These are phyloP conservation scores for Scaptomyza cyrtandrae DNA, from an alignment of 2,888 invertebrate genomes.

Conservation along the genomic window DNA sequence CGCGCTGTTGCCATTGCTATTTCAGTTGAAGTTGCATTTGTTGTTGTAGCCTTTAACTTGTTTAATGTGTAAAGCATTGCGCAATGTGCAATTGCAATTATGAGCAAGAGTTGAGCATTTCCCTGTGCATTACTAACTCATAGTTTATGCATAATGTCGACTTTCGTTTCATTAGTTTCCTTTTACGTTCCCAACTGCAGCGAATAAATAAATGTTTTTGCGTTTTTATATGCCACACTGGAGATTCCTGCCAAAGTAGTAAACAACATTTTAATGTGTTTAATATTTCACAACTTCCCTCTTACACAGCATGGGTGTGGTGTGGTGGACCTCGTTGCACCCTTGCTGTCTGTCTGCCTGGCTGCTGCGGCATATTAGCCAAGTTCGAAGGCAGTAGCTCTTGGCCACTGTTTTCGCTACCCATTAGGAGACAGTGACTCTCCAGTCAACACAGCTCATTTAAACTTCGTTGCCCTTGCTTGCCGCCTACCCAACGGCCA, in stretches of 20 bases:
- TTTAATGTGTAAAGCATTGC: constrained; percentile 30
- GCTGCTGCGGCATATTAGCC: constrained; percentile 48
- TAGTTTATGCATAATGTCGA: constrained; percentile 65
- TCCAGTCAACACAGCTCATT: constrained; percentile 66
- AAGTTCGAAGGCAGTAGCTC: constrained; percentile 52
- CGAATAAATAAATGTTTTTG: constrained; percentile 57
- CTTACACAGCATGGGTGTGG: not conserved
- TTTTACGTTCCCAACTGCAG: constrained; percentile 40
- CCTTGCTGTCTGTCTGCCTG: not conserved
- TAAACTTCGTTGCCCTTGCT: constrained; percentile 59
- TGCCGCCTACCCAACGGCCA: constrained; percentile 24
- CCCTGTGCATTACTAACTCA: constrained; percentile 76
- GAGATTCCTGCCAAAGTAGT: constrained; percentile 59
- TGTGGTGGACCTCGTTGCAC: not conserved
- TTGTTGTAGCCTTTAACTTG: constrained; percentile 32
- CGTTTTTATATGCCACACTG: constrained; percentile 43
- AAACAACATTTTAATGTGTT: constrained; percentile 79
- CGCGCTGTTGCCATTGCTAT: constrained; percentile 8
- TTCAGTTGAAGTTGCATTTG: constrained; percentile 9
- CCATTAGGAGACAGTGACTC: constrained; percentile 51
- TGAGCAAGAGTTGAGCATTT: constrained; percentile 45
- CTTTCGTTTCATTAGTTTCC: constrained; percentile 71
- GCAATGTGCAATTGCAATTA: constrained; percentile 63
- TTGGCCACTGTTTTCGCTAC: constrained; percentile 28
- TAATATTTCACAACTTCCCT: constrained; percentile 62